Evolutionary conservation across 2,888 invertebrate genomes (phyloP).

Genomic region (Dynastes hyllus): DNA sequence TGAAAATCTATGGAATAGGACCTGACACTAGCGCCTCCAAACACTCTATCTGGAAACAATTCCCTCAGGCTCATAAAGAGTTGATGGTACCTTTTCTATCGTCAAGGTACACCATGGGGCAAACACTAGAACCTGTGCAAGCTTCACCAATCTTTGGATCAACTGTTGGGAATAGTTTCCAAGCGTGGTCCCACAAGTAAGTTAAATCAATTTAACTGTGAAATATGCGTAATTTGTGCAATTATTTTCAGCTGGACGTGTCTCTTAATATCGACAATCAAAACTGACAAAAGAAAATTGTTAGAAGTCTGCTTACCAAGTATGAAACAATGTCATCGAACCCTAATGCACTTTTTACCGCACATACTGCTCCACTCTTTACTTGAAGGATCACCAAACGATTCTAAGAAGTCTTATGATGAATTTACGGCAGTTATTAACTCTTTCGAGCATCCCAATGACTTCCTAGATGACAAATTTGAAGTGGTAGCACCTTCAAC

Average conservation of each 20-base stretch:
- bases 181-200: constrained; percentile 84
- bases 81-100: constrained; percentile 84
- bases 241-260: constrained; percentile 78
- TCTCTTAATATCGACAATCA: constrained; percentile 78
- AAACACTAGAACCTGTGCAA: constrained; percentile 67
- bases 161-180: constrained; percentile 78
- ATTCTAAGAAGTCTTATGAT: constrained; percentile 71
- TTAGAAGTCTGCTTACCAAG: constrained; percentile 83
- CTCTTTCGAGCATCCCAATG: constrained; percentile 60
- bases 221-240: background rate
- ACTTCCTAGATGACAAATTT: constrained; percentile 26
- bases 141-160: constrained; percentile 81
- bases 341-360: constrained; percentile 83
- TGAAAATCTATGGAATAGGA: constrained; percentile 82
- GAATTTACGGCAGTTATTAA: constrained; percentile 76
- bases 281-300: constrained; percentile 76
- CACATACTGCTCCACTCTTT: constrained; percentile 81
- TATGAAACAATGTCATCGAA: constrained; percentile 82
- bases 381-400: constrained; percentile 71
- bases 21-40: constrained; percentile 73
- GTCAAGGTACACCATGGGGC: constrained; percentile 76
- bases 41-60: constrained; percentile 81
- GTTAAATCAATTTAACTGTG: constrained; percentile 53
- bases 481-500: constrained; percentile 31
- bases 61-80: constrained; percentile 82